phyloP scores from a whole-genome alignment of 30 jellyfish, hydroid and myxozoan genomes.

The Aurelia sp. region DNA sequence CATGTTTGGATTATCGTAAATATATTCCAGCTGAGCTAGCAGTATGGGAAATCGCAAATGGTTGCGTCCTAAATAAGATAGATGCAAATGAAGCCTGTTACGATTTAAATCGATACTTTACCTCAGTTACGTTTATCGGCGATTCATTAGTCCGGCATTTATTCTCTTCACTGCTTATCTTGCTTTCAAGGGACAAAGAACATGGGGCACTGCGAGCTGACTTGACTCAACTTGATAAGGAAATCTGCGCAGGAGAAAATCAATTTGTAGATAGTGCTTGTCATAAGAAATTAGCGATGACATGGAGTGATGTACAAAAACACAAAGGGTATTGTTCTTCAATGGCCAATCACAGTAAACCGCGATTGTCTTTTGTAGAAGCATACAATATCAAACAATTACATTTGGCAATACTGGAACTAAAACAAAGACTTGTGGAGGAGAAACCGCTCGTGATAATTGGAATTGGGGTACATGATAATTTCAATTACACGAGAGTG shows the following conservation, averaged over 20 bases:
- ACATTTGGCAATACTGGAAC: constrained; percentile 53
- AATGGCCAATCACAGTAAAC: constrained; percentile 8
- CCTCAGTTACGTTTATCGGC: constrained; percentile 90
- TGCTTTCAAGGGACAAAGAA: constrained; percentile 66
- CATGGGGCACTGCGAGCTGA: constrained; percentile 79
- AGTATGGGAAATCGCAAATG: constrained; percentile 60
- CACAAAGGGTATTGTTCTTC: constrained; percentile 63
- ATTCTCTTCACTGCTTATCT: constrained; percentile 73
- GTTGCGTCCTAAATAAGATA: constrained; percentile 50
- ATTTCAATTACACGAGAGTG: constrained; percentile 73
- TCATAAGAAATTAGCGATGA: constrained; percentile 82
- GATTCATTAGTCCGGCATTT: constrained; percentile 94
- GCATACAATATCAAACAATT: constrained; percentile 65
- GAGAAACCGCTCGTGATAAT: constrained; percentile 70
- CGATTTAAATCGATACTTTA: constrained; percentile 47
- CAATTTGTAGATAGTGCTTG: constrained; percentile 96
- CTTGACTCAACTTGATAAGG: constrained; percentile 24
- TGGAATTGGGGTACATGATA: constrained; percentile 95
- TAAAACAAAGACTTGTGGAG: constrained; percentile 54
- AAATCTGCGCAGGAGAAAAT: constrained; percentile 85
- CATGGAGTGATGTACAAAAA: constrained; percentile 68
- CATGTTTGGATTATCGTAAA: constrained; percentile 74
- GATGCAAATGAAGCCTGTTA: constrained; percentile 63
- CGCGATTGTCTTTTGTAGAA: constrained; percentile 75
- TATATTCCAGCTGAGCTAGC: constrained; percentile 82